phyloP scores from a whole-genome alignment of 2,113 vertebrate genomes.

The Burhinus bistriatus region DNA sequence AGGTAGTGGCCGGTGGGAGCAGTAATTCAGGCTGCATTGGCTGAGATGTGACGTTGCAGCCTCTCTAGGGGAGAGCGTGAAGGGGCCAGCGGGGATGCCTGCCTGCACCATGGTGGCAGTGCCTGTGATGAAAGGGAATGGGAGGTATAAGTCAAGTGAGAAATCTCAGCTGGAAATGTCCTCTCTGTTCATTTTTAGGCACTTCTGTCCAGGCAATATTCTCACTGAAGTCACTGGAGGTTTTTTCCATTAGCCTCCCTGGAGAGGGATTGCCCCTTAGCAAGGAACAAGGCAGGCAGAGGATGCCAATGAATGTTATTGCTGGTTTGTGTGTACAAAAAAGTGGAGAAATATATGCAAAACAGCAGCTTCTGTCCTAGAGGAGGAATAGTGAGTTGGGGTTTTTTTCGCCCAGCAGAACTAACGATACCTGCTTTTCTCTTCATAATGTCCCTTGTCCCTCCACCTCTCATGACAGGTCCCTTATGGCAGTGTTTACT shows the following conservation, averaged over 20 bases:
- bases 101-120: fast-evolving
- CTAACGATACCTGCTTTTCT: not conserved
- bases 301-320: not conserved
- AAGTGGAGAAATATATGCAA: not conserved
- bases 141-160: not conserved
- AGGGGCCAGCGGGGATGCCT: not conserved
- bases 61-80: not conserved
- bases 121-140: not conserved
- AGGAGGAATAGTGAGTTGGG: not conserved
- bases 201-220: not conserved
- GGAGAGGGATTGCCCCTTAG: not conserved
- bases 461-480: not conserved
- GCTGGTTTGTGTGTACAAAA: not conserved
- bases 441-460: not conserved
- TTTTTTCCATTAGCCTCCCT: not conserved
- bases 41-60: not conserved
- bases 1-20: not conserved
- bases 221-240: not conserved
- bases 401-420: not conserved
- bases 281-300: not conserved
- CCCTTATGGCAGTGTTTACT: not conserved
- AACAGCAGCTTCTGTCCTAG: not conserved
- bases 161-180: not conserved
- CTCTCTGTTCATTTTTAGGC: not conserved
- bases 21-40: fast-evolving